Conservation (phyloP, 37 sponge, comb jelly and placozoan species). For the Oscarella lobularis region DNA sequence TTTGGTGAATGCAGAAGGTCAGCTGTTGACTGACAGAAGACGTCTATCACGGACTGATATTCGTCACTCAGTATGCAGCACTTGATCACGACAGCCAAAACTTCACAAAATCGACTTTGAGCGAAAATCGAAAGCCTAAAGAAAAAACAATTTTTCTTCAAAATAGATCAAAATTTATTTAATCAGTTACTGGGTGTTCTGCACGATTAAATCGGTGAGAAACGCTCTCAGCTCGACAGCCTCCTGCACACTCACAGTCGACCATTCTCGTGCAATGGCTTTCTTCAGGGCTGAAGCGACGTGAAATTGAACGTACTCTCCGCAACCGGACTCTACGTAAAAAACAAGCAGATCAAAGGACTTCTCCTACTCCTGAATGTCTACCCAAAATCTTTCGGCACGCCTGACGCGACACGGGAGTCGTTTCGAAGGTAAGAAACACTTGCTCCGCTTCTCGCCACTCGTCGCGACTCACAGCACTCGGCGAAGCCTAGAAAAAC, state of each 20-base stretch:
- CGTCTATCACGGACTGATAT: neutral
- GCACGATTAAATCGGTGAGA: neutral
- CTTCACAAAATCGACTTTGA: no score
- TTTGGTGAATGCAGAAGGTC: neutral
- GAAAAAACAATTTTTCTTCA: no score
- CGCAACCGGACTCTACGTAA: conserved; percentile 24
- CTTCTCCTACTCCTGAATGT: neutral
- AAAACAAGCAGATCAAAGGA: no score
- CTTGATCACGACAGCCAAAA: neutral
- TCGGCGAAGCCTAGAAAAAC: conserved; percentile 46
- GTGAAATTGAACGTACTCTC: conserved; percentile 46
- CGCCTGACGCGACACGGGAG: conserved; percentile 15
- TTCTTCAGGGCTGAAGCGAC: conserved; percentile 49
- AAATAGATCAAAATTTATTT: no score
- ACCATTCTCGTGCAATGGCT: conserved; percentile 53
- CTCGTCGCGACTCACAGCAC: conserved; percentile 22
- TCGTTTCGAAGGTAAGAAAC: conserved; percentile 33
- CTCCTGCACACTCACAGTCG: neutral
- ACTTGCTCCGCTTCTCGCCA: conserved; percentile 36
- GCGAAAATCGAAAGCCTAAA: no score
- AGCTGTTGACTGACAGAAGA: neutral
- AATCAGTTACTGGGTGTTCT: no score
- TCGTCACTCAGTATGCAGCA: neutral
- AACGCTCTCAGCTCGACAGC: neutral
- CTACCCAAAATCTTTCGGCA: conserved; percentile 15